Evolutionary conservation across 2,797 vertebrate genomes (phyloP).

Genomic region (Sus cebifrons): DNA sequence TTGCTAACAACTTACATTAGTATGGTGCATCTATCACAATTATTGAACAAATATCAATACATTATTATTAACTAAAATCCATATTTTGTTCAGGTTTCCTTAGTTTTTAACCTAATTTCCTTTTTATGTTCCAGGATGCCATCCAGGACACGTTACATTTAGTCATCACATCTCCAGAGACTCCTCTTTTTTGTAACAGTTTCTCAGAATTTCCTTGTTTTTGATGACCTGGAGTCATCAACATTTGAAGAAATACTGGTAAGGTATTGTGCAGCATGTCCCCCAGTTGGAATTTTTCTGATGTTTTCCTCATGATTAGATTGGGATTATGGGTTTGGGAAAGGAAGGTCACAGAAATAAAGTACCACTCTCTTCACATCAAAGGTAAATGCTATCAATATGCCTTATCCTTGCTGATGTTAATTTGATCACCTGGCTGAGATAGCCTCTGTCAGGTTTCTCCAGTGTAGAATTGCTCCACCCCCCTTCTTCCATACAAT

Average conservation of each 20-base stretch:
- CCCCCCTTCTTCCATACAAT: conserved; percentile 15
- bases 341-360: conserved; percentile 60
- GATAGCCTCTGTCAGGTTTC: conserved; percentile 48
- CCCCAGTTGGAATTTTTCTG: conserved; percentile 41
- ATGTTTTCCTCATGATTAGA: conserved; percentile 61
- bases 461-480: conserved; percentile 38
- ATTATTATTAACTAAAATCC: conserved; percentile 32
- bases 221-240: conserved; percentile 62
- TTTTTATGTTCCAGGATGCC: conserved; percentile 59
- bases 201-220: conserved; percentile 54
- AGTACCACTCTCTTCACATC: conserved; percentile 44
- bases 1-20: conserved; percentile 57
- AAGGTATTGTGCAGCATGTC: conserved; percentile 54
- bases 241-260: conserved; percentile 35
- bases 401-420: conserved; percentile 35
- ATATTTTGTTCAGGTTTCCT: conserved; percentile 56
- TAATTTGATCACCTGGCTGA: conserved; percentile 61
- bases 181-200: conserved; percentile 46
- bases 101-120: conserved; percentile 56
- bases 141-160: conserved; percentile 55
- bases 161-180: neutral
- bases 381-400: conserved; percentile 13
- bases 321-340: neutral
- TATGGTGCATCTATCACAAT: conserved; percentile 42
- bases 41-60: neutral